Evolutionary conservation across 2,888 invertebrate genomes (phyloP).

Genomic region (Nysson spinosus): DNA sequence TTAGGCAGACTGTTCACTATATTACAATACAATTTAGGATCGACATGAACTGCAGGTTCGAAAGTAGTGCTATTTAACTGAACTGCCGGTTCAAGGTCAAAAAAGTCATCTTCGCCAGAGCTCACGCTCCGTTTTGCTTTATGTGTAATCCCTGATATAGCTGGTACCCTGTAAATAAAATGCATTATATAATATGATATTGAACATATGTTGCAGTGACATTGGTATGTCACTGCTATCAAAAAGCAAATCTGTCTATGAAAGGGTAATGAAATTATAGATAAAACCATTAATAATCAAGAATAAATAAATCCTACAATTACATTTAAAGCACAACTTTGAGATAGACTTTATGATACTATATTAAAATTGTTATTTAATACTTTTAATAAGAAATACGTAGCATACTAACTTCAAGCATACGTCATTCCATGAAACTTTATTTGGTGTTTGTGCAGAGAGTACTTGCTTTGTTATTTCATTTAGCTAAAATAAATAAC

Average conservation of each 20-base stretch:
- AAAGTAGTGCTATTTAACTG: slow-evolving; percentile 65
- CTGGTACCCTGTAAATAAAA: slow-evolving; percentile 68
- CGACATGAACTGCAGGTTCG: slow-evolving; percentile 81
- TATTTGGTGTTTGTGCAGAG: slow-evolving; percentile 67
- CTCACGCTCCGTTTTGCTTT: slow-evolving; percentile 54
- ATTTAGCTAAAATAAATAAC: slow-evolving; percentile 72
- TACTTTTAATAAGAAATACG: not conserved
- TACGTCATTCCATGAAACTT: slow-evolving; percentile 78
- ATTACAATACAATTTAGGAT: slow-evolving; percentile 82
- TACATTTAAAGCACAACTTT: too few species aligned
- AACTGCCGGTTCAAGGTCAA: slow-evolving; percentile 63
- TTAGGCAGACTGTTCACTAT: slow-evolving; percentile 81
- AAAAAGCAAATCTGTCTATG: too few species aligned
- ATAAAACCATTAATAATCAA: too few species aligned
- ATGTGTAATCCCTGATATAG: slow-evolving; percentile 57
- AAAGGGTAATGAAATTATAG: too few species aligned
- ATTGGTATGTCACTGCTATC: too few species aligned
- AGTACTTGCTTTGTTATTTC: slow-evolving; percentile 79
- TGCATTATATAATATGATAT: too few species aligned
- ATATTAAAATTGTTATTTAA: slow-evolving; percentile 4
- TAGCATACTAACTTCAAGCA: slow-evolving; percentile 79
- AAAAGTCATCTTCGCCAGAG: slow-evolving; percentile 67
- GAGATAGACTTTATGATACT: too few species aligned
- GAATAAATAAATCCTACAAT: too few species aligned
- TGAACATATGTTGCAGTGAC: too few species aligned